These are phyloP conservation scores for Trinorchestia longiramus DNA, from an alignment of 1,140 invertebrate genomes.

Conservation along the genomic window DNA sequence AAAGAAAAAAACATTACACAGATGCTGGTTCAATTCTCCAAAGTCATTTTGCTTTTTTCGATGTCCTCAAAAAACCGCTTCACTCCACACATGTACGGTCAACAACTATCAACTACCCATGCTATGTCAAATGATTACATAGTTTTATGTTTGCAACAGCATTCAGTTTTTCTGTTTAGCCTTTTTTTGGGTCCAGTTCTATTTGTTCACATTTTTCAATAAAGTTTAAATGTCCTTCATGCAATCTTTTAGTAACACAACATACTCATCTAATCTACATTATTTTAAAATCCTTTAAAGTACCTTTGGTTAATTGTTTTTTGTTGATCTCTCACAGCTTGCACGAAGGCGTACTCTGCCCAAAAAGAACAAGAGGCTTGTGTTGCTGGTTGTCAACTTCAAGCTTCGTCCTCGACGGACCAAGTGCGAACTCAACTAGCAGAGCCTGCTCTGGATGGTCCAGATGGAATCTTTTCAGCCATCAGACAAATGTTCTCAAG, in stretches of 20 bases:
- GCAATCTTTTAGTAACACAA: too few species aligned
- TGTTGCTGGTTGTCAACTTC: constrained; percentile 61
- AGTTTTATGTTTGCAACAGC: too few species aligned
- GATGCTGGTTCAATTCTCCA: too few species aligned
- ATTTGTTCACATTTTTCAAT: not conserved
- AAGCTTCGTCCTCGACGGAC: constrained; percentile 58
- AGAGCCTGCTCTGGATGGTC: not conserved
- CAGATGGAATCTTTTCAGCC: constrained; percentile 54
- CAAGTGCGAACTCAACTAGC: constrained; percentile 15
- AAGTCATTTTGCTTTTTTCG: too few species aligned
- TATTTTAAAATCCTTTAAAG: not conserved
- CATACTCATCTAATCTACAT: too few species aligned
- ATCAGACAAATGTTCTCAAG: constrained; percentile 59
- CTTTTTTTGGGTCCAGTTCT: too few species aligned
- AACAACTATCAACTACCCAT: too few species aligned
- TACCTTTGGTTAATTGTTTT: not conserved
- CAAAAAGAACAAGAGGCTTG: constrained; percentile 59
- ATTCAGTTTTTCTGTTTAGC: too few species aligned
- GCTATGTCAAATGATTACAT: too few species aligned
- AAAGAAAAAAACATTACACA: too few species aligned
- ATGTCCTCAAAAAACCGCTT: too few species aligned
- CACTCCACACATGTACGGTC: too few species aligned
- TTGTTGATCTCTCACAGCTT: constrained; percentile 48
- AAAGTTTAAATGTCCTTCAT: not conserved
- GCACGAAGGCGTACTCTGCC: constrained; percentile 59